Evolutionary conservation across 2,113 vertebrate species (phyloP).

Genomic region (Sterna hirundo): DNA sequence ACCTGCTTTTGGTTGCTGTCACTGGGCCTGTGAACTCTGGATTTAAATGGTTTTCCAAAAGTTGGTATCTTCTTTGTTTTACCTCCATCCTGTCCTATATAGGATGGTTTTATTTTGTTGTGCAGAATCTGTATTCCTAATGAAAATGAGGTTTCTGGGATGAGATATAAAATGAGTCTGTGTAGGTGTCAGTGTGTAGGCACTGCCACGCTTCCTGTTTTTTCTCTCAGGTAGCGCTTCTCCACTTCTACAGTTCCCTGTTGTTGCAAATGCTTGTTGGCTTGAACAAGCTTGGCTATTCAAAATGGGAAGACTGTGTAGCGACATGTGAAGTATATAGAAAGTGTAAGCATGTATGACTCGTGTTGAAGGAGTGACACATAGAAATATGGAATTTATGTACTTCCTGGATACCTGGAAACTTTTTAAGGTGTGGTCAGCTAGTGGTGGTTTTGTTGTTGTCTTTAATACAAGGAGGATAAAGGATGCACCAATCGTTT

Average conservation of each 20-base stretch:
- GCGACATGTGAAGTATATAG: not conserved
- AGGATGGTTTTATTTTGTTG: not conserved
- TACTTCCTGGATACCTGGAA: not conserved
- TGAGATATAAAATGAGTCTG: not conserved
- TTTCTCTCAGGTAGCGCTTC: not conserved
- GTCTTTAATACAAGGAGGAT: not conserved
- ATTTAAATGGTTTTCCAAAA: not conserved
- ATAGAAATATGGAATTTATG: not conserved
- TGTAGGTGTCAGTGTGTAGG: rapidly evolving
- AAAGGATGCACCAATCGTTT: not conserved
- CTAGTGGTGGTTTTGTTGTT: not conserved
- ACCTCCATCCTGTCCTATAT: not conserved
- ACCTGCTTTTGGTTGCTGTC: not conserved
- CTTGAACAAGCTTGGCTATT: not conserved
- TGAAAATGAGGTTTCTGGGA: not conserved
- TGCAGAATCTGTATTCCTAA: not conserved
- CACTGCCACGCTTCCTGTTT: not conserved
- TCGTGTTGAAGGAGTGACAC: not conserved
- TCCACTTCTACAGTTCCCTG: not conserved
- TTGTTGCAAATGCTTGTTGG: not conserved
- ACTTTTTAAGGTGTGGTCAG: not conserved
- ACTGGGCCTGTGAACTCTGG: not conserved
- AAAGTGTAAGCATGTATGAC: rapidly evolving
- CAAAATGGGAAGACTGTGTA: not conserved
- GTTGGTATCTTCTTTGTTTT: not conserved